Conservation (phyloP, 2,888 invertebrate species). For the Lochmaea capreae region DNA sequence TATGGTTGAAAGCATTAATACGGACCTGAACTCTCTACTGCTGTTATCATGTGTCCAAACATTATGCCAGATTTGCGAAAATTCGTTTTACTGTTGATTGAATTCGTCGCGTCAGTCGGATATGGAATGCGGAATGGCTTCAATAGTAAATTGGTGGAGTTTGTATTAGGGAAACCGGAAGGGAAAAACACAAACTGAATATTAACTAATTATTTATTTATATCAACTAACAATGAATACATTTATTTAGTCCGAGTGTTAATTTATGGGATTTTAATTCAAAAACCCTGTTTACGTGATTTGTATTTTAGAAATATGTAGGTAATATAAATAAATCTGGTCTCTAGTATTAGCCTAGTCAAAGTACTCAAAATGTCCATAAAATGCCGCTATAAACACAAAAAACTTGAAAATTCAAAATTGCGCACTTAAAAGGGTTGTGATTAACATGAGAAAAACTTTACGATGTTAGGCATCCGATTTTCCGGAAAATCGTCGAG, state of each 20-base stretch:
- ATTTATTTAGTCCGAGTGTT: background rate
- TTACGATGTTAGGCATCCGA: no score
- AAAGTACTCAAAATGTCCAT: no score
- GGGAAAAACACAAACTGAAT: constrained; percentile 18
- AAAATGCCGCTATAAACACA: no score
- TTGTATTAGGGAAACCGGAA: constrained; percentile 10
- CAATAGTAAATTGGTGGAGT: constrained; percentile 18
- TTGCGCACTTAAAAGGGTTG: no score
- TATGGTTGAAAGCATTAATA: background rate
- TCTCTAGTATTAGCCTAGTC: no score
- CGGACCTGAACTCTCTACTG: constrained; percentile 44
- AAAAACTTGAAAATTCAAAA: no score
- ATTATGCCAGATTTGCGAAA: constrained; percentile 50
- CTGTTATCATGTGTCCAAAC: constrained; percentile 54
- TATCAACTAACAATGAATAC: background rate
- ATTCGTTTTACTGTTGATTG: constrained; percentile 39
- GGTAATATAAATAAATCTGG: no score
- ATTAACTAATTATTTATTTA: constrained; percentile 21
- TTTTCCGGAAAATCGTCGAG: no score
- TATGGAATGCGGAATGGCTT: constrained; percentile 22
- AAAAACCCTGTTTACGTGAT: no score
- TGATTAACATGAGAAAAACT: no score
- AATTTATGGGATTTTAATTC: background rate
- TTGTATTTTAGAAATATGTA: no score
- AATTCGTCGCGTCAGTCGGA: constrained; percentile 30